Conservation (phyloP, 2,797 vertebrate genomes). For the Labeo calbasu region DNA sequence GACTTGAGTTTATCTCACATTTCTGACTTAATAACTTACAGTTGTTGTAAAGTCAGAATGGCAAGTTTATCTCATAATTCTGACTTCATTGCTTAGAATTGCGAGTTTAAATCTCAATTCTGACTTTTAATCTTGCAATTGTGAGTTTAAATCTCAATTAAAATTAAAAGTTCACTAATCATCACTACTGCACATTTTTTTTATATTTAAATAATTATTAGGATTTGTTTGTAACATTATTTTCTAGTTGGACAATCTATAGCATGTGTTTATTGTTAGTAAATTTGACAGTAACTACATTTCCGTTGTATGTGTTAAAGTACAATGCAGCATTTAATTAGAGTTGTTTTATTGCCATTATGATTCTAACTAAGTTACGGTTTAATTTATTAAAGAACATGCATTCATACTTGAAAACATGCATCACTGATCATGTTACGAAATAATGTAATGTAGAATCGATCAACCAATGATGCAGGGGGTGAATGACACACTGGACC, state of each 20-base stretch:
- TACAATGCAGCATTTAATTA: slow-evolving; percentile 23
- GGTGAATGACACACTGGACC: slow-evolving; percentile 13
- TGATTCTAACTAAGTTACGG: neutral
- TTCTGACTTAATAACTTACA: no score
- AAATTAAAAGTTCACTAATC: no score
- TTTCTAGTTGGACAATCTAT: neutral
- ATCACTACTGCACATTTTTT: neutral
- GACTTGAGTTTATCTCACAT: no score
- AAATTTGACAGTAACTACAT: slow-evolving; percentile 37
- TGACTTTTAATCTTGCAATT: no score
- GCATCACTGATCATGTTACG: slow-evolving; percentile 51
- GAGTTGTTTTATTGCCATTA: neutral
- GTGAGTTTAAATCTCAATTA: no score
- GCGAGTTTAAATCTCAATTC: no score
- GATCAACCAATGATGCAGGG: slow-evolving; percentile 28
- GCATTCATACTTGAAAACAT: slow-evolving; percentile 54
- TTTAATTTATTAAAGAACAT: slow-evolving; percentile 46
- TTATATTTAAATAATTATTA: neutral
- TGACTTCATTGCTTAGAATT: no score
- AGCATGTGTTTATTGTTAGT: slow-evolving; percentile 48
- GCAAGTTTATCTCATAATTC: no score
- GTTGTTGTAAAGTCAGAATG: no score
- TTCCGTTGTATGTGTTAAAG: slow-evolving; percentile 31
- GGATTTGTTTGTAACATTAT: neutral
- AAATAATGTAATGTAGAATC: slow-evolving; percentile 7